Conservation (phyloP, 64 coral and sea anemone genomes). For the Montipora capricornis region DNA sequence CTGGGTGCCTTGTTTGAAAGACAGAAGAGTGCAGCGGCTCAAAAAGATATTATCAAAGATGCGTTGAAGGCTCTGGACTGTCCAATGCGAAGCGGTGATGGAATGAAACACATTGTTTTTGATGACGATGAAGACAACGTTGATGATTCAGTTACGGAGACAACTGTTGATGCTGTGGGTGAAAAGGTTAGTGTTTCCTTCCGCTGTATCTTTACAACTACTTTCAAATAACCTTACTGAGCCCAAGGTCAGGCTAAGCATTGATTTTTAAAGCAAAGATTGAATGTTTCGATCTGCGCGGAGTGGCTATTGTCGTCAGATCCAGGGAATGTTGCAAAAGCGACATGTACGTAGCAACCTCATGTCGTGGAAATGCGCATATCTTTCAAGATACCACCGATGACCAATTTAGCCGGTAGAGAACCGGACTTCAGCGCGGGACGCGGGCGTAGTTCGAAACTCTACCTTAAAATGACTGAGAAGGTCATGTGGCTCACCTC, state of each 20-base stretch:
- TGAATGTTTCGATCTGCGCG: too few species aligned
- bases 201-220: neutral
- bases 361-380: neutral
- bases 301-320: neutral
- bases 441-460: too few species aligned
- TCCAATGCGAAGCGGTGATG: neutral
- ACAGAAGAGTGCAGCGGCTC: constrained; percentile 29
- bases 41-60: constrained; percentile 60
- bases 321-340: neutral
- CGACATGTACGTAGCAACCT: too few species aligned
- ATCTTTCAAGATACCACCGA: neutral
- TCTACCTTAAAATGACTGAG: too few species aligned
- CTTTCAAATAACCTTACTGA: neutral
- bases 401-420: too few species aligned
- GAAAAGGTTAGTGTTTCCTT: constrained; percentile 1
- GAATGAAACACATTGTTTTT: constrained; percentile 79
- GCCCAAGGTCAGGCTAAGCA: neutral
- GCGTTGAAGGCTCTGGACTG: constrained; percentile 73
- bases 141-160: neutral
- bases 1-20: constrained; percentile 69
- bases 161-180: constrained; percentile 5
- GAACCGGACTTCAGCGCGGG: too few species aligned
- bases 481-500: too few species aligned
- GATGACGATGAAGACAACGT: constrained; percentile 11
- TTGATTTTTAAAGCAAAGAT: neutral